Evolutionary conservation across 1,140 invertebrate genomes (phyloP).

Genomic region (Drosophila kanapiae): DNA sequence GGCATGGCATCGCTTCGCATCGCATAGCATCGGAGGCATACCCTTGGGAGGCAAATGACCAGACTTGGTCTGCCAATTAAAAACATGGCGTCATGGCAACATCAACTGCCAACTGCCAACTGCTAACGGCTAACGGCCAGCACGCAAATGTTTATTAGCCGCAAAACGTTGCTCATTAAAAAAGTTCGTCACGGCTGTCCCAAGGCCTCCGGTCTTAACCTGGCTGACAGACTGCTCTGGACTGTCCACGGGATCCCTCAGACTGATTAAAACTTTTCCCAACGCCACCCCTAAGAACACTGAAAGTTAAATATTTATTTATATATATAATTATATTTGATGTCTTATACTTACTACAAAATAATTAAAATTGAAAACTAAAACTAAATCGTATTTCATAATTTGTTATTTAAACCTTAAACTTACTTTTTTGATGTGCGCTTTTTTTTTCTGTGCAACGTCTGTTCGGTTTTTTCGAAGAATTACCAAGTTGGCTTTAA

Average conservation of each 20-base stretch:
- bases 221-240: constrained; percentile 29
- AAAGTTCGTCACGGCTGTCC: constrained; percentile 71
- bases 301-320: background rate
- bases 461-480: background rate
- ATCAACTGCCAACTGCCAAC: constrained; percentile 39
- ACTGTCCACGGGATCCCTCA: constrained; percentile 22
- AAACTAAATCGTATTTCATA: too few species aligned
- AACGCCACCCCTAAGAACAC: background rate
- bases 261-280: constrained; percentile 49
- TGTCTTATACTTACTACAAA: too few species aligned
- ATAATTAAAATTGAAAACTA: background rate
- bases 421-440: background rate
- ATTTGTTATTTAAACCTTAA: background rate
- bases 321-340: background rate
- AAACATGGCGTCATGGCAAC: constrained; percentile 81
- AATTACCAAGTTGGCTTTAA: constrained; percentile 38
- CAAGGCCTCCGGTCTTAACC: constrained; percentile 43
- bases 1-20: constrained; percentile 9
- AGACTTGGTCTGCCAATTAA: constrained; percentile 71
- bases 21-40: constrained; percentile 16
- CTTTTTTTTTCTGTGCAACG: background rate
- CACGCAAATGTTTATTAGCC: constrained; percentile 81
- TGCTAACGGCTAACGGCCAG: constrained; percentile 30
- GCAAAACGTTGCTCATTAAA: constrained; percentile 82
- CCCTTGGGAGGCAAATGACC: constrained; percentile 43